These are phyloP conservation scores for Porites lutea DNA, from an alignment of 64 coral and sea anemone species.

Conservation along the genomic window DNA sequence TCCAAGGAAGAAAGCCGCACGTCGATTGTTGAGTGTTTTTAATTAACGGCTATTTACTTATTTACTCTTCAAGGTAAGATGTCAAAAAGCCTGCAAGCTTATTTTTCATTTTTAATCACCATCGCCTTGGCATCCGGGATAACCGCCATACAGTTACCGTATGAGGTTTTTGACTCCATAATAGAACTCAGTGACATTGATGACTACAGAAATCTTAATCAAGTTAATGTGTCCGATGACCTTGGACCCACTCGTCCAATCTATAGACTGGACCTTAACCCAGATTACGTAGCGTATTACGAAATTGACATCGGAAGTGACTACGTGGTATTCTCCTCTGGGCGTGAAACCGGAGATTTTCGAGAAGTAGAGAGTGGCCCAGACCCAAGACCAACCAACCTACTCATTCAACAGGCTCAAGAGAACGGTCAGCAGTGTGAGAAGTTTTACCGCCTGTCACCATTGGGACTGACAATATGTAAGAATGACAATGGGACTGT, in stretches of 20 bases:
- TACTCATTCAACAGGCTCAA: slow-evolving; percentile 21
- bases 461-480: slow-evolving; percentile 34
- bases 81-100: neutral
- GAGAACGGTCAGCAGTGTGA: slow-evolving; percentile 22
- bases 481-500: slow-evolving; percentile 14
- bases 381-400: slow-evolving; percentile 28
- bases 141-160: neutral
- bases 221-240: neutral
- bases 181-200: neutral
- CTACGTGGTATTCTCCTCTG: slow-evolving; percentile 61
- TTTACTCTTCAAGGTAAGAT: neutral
- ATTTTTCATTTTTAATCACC: neutral
- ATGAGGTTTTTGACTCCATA: neutral
- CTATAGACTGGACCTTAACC: slow-evolving; percentile 79
- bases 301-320: slow-evolving; percentile 49
- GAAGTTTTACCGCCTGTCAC: slow-evolving; percentile 45
- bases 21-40: no score
- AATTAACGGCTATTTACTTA: no score
- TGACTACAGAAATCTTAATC: neutral
- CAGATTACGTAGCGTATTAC: slow-evolving; percentile 67
- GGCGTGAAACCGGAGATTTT: slow-evolving; percentile 53
- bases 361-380: slow-evolving; percentile 61
- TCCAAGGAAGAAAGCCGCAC: no score
- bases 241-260: slow-evolving; percentile 4
- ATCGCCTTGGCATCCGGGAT: neutral